Conservation (phyloP, 1,140 invertebrate species). For the Trachymyrmex septentrionalis region DNA sequence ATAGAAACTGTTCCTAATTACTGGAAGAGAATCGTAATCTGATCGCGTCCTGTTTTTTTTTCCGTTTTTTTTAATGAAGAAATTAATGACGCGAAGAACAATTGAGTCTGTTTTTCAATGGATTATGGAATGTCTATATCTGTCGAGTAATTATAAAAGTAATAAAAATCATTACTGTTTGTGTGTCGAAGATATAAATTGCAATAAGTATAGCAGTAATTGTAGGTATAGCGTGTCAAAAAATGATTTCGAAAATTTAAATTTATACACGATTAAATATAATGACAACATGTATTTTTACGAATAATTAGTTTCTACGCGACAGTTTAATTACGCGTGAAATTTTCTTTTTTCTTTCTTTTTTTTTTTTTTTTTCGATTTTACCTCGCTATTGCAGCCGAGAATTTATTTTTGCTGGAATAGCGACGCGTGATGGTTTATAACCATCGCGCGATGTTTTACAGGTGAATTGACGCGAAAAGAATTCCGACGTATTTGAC, state of each 20-base stretch:
- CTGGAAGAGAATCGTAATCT: conserved; percentile 11
- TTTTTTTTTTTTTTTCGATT: not conserved
- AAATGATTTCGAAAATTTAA: not conserved
- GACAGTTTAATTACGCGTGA: conserved; percentile 5
- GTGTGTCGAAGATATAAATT: not conserved
- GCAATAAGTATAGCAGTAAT: too few species aligned
- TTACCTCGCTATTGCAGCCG: not conserved
- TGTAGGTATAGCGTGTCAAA: not conserved
- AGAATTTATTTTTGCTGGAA: conserved; percentile 38
- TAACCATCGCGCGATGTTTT: conserved; percentile 54
- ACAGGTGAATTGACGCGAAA: conserved; percentile 79
- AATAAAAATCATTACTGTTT: not conserved
- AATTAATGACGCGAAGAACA: not conserved
- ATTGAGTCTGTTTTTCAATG: not conserved
- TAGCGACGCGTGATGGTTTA: conserved; percentile 27
- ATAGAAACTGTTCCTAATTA: conserved; percentile 20
- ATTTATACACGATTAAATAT: not conserved
- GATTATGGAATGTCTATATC: not conserved
- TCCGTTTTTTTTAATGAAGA: not conserved
- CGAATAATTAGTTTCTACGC: conserved; percentile 9
- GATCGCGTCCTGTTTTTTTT: not conserved
- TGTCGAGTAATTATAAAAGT: not conserved
- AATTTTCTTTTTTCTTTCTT: conserved; percentile 14
- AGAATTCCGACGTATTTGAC: conserved; percentile 79
- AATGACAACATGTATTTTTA: conserved; percentile 18